Evolutionary conservation across 2,797 vertebrate species (phyloP), one percentile per base, ranked within the genome.

Genomic region (Pterois miles): DNA sequence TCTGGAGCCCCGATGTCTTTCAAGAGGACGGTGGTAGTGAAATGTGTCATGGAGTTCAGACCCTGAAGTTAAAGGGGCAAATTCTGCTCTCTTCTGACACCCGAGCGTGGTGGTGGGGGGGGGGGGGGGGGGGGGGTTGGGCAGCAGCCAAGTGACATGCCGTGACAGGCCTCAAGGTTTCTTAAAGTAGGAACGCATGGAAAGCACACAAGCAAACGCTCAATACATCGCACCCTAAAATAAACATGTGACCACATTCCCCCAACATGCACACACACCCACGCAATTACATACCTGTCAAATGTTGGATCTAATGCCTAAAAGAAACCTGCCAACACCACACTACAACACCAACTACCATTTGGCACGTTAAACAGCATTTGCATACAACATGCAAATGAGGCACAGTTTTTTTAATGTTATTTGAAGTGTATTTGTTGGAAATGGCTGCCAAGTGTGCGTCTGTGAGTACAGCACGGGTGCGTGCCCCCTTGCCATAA

Each of bases 81-180:
- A 86, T 79, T 72, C 72, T 86, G 86, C 78, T 81, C 74, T 87
- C 80, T 48, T 72, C 80, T 87, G 80, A 90, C 76, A 71, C 70
- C 16, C 5, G 43, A 65, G 16, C 43, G n/a, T n/a, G n/a, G n/a
- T n/a, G n/a, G n/a, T n/a, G n/a, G 29, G 60, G 27, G 52, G 33
- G 22, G 22, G 27, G 14, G 4, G 36, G 56, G 13, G 25, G 13
- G 20, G 74, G 22, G 36, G 71, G 16, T 31, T 81, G 86, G 84
- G 80, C 59, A 72, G 71, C 80, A 78, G 76, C 74, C 78, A 81
- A 86, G 83, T 82, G 83, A 89, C 90, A 88, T 83, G 87, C 75
- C 48, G 50, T 80, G 90, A 92, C 92, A 92, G 73, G 89, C 82
- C 74, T 76, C 53, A 33, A 80, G 80, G 75, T 77, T 81, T 84